Base-by-base conservation (phyloP, 2,113 vertebrate genomes). In the Sinocyclocheilus anshuiensis region DNA sequence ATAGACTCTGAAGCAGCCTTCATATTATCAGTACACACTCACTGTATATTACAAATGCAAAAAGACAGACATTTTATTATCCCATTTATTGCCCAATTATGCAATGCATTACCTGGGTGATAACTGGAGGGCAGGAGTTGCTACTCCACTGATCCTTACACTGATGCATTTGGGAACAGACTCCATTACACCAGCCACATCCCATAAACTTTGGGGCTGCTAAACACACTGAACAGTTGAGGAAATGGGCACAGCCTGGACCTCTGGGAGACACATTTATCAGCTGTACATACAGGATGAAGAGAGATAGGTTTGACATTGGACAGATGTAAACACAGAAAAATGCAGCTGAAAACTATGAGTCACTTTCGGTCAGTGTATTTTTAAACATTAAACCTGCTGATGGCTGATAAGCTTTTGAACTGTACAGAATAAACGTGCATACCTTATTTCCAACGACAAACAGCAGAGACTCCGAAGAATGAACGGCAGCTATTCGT, bases 191-290 rank as follows among this genome's bases (percentile, higher is more conserved):
- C 98, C 98, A 99, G 86, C 97, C 96, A 0, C 98, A 99, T 84
- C 94, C 95, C 97, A 96, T 99, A 91, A 98, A 97, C 76, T 26
- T 87, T 72, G 96, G 95, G 0, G 97, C 95, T 0, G 16, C 90
- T 86, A 98, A 92, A 91, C 98, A 99, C 24, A 55, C 83, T 67
- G 94, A 92, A 91, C 98, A 99, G 0, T 95, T 97, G 80, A 95
- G 92, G 77, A 97, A 97, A 91, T 99, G 98, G 26, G 4, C 92
- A 90, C 98, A 99, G 20, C 98, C 98, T 0, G 98, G 98, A 26
- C 97, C 97, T 0, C 61, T 91, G 85, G 96, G 74, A 0, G 96
- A 96, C 33, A 99, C 94, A 74, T 86, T 95, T 90, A 96, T 96
- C 88, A 98, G 89, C 98, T 99, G 85, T 9, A 72, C 8, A 48